These are phyloP conservation scores for Sula dactylatra DNA, from an alignment of 2,113 vertebrate genomes.

Conservation along the genomic window DNA sequence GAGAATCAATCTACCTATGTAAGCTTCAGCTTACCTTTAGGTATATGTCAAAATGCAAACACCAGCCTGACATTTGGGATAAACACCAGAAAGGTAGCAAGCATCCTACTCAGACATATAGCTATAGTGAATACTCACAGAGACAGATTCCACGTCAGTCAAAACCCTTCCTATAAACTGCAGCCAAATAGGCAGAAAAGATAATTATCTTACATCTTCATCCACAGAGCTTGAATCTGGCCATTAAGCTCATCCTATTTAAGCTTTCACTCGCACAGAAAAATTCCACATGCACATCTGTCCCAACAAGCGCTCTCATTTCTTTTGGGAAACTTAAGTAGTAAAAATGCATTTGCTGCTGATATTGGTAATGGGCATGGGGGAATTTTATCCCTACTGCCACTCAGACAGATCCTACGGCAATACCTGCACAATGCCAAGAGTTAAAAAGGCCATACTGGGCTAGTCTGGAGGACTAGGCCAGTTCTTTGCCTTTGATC, in stretches of 20 bases:
- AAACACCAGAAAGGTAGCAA: neutral
- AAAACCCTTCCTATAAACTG: neutral
- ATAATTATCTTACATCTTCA: neutral
- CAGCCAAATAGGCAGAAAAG: neutral
- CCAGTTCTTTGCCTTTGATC: neutral
- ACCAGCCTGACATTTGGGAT: neutral
- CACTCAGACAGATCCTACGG: no score
- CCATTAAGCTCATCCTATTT: neutral
- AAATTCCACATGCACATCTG: neutral
- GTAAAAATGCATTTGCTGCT: neutral
- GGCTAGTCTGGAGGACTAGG: neutral
- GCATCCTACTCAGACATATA: neutral
- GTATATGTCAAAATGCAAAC: neutral
- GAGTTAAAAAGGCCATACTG: no score
- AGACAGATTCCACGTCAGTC: neutral
- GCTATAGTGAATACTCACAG: neutral
- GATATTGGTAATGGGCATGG: neutral
- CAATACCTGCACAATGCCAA: neutral
- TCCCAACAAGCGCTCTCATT: fast-evolving
- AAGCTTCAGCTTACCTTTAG: neutral
- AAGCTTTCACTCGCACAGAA: neutral
- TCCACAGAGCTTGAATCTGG: neutral
- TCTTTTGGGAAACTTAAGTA: neutral
- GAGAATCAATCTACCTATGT: neutral
- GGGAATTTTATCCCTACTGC: neutral